Percentiles rank a stretch among this genome's conserved stretches.
Conservation (phyloP, 2,797 vertebrate genomes). For the Coendou prehensilis region DNA sequence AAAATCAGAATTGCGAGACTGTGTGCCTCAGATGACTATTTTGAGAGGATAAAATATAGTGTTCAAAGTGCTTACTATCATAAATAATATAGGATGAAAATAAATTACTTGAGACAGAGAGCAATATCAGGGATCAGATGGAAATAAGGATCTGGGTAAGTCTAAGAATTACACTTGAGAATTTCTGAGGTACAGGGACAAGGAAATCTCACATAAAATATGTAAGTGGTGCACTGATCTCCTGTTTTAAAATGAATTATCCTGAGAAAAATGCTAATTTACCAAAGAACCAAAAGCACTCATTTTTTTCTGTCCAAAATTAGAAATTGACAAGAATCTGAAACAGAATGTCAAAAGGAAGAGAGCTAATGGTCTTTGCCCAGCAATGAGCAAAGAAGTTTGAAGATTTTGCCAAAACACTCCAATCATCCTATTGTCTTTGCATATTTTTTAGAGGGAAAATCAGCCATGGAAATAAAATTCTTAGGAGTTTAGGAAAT, state of each 20-base stretch:
- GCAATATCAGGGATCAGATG: background rate
- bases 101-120: background rate
- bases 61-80: background rate
- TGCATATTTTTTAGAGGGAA: background rate
- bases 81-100: background rate
- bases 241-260: slow-evolving; percentile 68
- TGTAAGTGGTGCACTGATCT: slow-evolving; percentile 50
- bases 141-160: background rate
- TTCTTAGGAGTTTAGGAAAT: slow-evolving; percentile 42
- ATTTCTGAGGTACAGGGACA: slow-evolving; percentile 26
- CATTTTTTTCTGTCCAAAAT: slow-evolving; percentile 21
- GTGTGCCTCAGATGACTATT: background rate
- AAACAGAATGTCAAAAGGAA: background rate
- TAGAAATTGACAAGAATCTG: slow-evolving; percentile 55
- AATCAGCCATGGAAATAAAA: background rate
- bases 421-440: background rate
- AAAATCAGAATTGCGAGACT: background rate
- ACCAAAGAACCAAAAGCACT: slow-evolving; percentile 2
- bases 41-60: background rate
- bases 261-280: slow-evolving; percentile 15
- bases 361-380: slow-evolving; percentile 28
- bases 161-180: slow-evolving; percentile 61
- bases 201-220: slow-evolving; percentile 61
- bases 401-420: slow-evolving; percentile 63
- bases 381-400: slow-evolving; percentile 17